Evolutionary conservation across 2,113 vertebrate species (phyloP), one percentile per base, ranked within the genome.

Genomic region (Actenoides lindsayi): DNA sequence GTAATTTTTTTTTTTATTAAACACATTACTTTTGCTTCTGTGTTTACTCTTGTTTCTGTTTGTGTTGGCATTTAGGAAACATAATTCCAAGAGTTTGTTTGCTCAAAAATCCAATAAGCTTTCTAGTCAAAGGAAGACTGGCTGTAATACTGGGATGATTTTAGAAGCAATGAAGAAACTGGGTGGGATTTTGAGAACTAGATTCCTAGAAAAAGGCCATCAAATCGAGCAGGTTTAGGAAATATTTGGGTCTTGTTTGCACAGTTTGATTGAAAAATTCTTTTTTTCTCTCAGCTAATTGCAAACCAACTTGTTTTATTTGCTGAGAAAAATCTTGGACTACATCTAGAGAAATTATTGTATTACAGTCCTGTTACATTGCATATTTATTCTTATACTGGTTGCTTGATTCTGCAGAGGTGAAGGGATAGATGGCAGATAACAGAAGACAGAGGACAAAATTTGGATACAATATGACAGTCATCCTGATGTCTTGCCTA

Each of bases 1-100:
- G 99, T 99, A 99, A 99, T 85, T 31, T 77, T 35, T 63, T 79
- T 68, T 42, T 79, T 37, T 64, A 76, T 68, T 37, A 16, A 46
- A 24, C 2, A 2, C 21, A 3, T 42, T 44, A 2, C 13, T 91
- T 77, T 35, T 59, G 7, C 39, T 78, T 73, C 50, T 93, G 1
- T 27, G 24, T 51, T 42, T 44, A 2, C 16, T 91, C 74, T 35
- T 59, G 7, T 42, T 78, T 69, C 54, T 93, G 1, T 24, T 1
- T 85, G 8, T 46, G 24, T 44, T 92, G 27, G 3, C 70, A 19
- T 63, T 70, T 31, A 78, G 68, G 51, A 63, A 74, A 35, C 0
- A 0, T 28, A 27, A 57, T 62, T 92, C 30, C 11, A 64, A 33
- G 25, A 41, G 27, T 60, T 69, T 79, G 6, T 60, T 69, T 79